Base-by-base conservation (phyloP, 2,888 invertebrate species). In the Urechis unicinctus region DNA sequence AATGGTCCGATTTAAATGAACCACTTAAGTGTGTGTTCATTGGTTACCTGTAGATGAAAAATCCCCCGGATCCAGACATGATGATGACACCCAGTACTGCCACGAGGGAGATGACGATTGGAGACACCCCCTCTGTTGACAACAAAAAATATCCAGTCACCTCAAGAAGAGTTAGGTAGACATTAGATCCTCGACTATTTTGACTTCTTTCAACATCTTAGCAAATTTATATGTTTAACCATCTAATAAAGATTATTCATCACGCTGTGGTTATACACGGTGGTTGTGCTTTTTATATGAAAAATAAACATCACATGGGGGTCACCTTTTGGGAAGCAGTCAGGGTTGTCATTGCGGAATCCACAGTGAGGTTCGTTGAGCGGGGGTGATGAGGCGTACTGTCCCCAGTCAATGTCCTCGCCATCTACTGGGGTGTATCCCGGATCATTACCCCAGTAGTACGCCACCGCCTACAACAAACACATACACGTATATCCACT, bases 341-440 rank as follows among this genome's bases (percentile, higher is more conserved):
- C 52, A 5, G 57, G 58, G 41, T 64, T 62, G 5, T 68, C 60
- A 28, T 62, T 53, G 22, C 53, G 59, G 55, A 64, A 73, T 6
- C 72, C 69, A 61, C 73, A 73, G 6, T 47, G 45, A 1, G 73
- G 73, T 17, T 55, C 51, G 50, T 73, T 67, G 1, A 59, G 57
- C 22, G 71, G 71, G 1, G 69, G 64, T 1, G 54, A 59, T 9
- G 45, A 30, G 21, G 57, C 55, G 9, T 59, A 59, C 6, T 64
- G 68, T 17, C 65, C 64, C 71, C 72, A 73, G 53, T 69, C 62
- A 21, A 73, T 69, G 6, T 4, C 13, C 42, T 3, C 46, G 5
- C 56, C 60, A 13, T 22, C n/a, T 3, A 57, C 53, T 1, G 54
- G 45, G 26, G 49, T 60, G 46, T 53, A 61, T 1, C 59, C 59